Percentiles rank a stretch among this genome's conserved stretches.
Conservation (phyloP, 2,113 vertebrate species). For the Tauraco erythrolophus region DNA sequence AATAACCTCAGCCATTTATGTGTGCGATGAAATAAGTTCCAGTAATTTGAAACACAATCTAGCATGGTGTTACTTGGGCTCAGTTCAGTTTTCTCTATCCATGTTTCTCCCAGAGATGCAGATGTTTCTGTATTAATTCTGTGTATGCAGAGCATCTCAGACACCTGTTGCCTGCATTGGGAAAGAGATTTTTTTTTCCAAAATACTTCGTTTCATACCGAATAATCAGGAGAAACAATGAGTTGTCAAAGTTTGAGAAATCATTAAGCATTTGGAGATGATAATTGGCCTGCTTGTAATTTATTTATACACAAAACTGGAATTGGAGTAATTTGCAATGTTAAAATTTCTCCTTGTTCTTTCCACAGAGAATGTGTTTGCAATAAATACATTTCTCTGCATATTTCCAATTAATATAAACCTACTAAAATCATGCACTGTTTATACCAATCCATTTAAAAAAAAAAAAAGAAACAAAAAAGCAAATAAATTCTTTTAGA, state of each 20-base stretch:
- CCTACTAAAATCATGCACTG: neutral
- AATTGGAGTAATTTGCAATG: neutral
- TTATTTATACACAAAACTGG: neutral
- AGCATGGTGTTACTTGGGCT: neutral
- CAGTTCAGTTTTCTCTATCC: neutral
- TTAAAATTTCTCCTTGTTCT: neutral
- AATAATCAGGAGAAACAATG: neutral
- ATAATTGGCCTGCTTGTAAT: neutral
- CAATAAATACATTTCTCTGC: neutral
- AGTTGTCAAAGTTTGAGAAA: neutral
- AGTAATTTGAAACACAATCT: neutral
- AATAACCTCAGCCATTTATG: neutral
- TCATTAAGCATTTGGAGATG: neutral
- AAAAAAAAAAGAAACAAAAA: neutral
- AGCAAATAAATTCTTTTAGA: neutral
- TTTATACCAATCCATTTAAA: neutral
- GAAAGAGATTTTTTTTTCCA: neutral
- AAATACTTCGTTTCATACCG: neutral
- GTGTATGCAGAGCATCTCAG: neutral
- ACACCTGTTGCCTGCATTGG: neutral
- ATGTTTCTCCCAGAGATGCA: neutral
- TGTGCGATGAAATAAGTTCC: neutral
- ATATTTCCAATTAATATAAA: neutral
- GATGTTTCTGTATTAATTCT: neutral
- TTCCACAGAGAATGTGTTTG: neutral